These are phyloP conservation scores for Romanogobio albipinnatus DNA, from an alignment of 2,113 vertebrate species.

Conservation along the genomic window DNA sequence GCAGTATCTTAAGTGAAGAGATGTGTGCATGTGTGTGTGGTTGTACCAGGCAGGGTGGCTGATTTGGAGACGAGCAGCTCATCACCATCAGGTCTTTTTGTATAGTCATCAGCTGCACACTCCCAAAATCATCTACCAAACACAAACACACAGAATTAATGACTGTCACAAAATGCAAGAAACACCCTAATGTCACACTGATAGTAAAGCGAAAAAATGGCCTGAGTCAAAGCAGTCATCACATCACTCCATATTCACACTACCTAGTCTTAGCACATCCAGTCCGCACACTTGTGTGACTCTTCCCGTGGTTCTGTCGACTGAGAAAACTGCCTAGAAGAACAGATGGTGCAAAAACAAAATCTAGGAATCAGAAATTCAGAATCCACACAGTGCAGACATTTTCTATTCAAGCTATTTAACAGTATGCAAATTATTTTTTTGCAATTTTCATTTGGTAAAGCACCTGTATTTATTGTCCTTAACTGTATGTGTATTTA, in stretches of 20 bases:
- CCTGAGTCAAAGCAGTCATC: not conserved
- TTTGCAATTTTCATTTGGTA: not conserved
- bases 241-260: not conserved
- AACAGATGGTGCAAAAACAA: not conserved
- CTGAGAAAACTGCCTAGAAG: conserved; percentile 68
- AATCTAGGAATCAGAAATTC: not conserved
- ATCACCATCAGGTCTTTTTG: conserved; percentile 78
- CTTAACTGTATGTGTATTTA: not conserved
- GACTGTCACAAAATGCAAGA: not conserved
- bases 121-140: conserved; percentile 63
- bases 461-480: not conserved
- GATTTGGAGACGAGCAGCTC: conserved; percentile 78
- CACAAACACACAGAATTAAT: not conserved
- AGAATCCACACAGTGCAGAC: not conserved
- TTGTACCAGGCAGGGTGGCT: conserved; percentile 61
- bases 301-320: conserved; percentile 70
- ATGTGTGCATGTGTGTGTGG: not conserved
- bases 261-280: conserved; percentile 54
- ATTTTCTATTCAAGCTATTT: not conserved
- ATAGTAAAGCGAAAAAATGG: not conserved
- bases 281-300: conserved; percentile 69
- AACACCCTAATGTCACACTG: not conserved
- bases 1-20: not conserved
- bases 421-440: not conserved
- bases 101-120: conserved; percentile 76